Evolutionary conservation across 2,113 vertebrate genomes (phyloP), one percentile per base, ranked within the genome.

Genomic region (Platysternon megacephalum): DNA sequence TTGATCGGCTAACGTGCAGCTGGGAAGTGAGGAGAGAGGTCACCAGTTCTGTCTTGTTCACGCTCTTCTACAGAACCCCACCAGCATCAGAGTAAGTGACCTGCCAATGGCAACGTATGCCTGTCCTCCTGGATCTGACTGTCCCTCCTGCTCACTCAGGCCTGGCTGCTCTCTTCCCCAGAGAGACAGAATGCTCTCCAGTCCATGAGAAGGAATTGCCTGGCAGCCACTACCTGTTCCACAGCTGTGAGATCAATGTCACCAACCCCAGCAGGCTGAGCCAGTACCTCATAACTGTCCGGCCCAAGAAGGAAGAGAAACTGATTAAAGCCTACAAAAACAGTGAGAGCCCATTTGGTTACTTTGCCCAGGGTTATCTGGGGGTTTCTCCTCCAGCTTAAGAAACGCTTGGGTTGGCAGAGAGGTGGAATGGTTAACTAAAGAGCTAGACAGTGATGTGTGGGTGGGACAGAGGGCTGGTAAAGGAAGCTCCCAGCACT

Each of bases 11-110:
- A 84, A 97, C 0, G 0, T 98, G 97, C 96, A 98, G 98, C 95
- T 98, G 98, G 98, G 98, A 98, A 86, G 97, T 98, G 90, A 96
- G 90, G 86, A 22, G 89, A 24, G 96, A 29, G 6, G 91, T 98
- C 88, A 28, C 24, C 83, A 87, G 80, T 39, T 98, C 98, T 0
- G n/a, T 98, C 48, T 76, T 97, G 89, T 98, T 98, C 49, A 82
- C 96, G 35, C 96, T 98, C 85, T 98, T 98, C 95, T 98, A 98
- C 93, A 97, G 55, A 65, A 19, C 93, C 65, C 35, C 95, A 8
- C 55, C 84, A 0, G 42, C 2, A 7, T 95, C 95, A 12, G 2
- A 0, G 98, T 98, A 96, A 0, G 98, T 93, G n/a, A 53, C 52
- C 11, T 88, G 58, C 28, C 81, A 29, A 2, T 0, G 14, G 61